These are phyloP conservation scores for Orchestes rusci DNA, from an alignment of 2,888 invertebrate species.

Conservation along the genomic window DNA sequence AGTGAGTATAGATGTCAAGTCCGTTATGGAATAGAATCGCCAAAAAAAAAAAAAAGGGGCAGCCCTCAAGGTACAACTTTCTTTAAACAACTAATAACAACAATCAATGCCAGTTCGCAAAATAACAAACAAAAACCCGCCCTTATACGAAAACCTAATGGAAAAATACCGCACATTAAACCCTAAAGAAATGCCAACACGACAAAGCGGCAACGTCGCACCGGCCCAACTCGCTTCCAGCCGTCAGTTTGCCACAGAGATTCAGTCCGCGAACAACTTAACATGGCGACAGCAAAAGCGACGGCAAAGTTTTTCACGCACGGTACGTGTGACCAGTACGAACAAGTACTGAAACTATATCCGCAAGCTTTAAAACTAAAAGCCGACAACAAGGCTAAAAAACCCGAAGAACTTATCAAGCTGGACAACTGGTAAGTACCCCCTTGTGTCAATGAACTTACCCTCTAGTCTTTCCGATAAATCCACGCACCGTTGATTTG, in stretches of 20 bases:
- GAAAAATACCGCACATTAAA: too few relatives aligned
- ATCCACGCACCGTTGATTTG: too few relatives aligned
- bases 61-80: too few relatives aligned
- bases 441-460: slow-evolving; percentile 38
- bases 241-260: slow-evolving; percentile 20
- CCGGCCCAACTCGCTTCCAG: slow-evolving; percentile 11
- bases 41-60: too few relatives aligned
- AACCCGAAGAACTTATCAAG: slow-evolving; percentile 89
- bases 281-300: slow-evolving; percentile 49
- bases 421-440: slow-evolving; percentile 88
- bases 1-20: too few relatives aligned
- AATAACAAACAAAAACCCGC: too few relatives aligned
- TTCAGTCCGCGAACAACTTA: slow-evolving; percentile 34
- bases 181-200: slow-evolving; percentile 2
- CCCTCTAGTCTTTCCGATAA: neutral
- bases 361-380: slow-evolving; percentile 86
- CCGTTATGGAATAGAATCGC: too few relatives aligned
- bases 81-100: too few relatives aligned
- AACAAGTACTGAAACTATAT: slow-evolving; percentile 83
- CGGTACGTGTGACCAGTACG: slow-evolving; percentile 80
- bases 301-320: slow-evolving; percentile 90
- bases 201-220: slow-evolving; percentile 15
- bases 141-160: too few relatives aligned
- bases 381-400: slow-evolving; percentile 85
- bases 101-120: too few relatives aligned